Percentiles rank a stretch among this genome's conserved stretches.
phyloP scores from a whole-genome alignment of 2,113 vertebrate genomes.

The Eclectus roratus region DNA sequence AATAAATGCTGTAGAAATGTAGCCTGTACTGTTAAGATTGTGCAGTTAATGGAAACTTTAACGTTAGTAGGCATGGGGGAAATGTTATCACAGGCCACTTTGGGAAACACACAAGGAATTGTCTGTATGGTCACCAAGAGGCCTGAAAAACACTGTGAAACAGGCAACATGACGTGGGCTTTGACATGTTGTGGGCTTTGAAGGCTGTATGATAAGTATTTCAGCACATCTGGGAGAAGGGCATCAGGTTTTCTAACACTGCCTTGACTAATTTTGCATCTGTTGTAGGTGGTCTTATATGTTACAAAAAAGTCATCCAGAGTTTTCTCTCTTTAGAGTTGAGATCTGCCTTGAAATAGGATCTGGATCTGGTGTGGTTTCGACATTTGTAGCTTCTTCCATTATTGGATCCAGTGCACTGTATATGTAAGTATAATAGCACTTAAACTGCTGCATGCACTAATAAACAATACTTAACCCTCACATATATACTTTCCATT shows the following conservation, averaged over 20 bases:
- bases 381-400: slow-evolving; percentile 88
- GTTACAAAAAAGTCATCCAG: not conserved
- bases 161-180: fast-evolving
- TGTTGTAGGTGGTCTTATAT: not conserved
- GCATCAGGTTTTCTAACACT: fast-evolving
- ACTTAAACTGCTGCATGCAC: not conserved
- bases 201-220: not conserved
- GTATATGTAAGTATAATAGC: slow-evolving; percentile 82
- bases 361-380: slow-evolving; percentile 90
- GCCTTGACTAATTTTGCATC: not conserved
- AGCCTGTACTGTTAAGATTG: not conserved
- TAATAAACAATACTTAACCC: not conserved
- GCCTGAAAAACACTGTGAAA: not conserved
- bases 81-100: not conserved
- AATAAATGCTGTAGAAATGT: not conserved
- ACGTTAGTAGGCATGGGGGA: not conserved
- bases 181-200: not conserved
- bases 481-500: not conserved
- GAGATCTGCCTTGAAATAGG: slow-evolving; percentile 92
- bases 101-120: not conserved
- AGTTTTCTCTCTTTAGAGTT: slow-evolving; percentile 51
- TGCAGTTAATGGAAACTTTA: not conserved
- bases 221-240: not conserved
- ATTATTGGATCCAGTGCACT: slow-evolving; percentile 81
- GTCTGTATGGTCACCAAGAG: not conserved